Conservation (phyloP, 2,888 invertebrate species). For the Eremobia ochroleuca region DNA sequence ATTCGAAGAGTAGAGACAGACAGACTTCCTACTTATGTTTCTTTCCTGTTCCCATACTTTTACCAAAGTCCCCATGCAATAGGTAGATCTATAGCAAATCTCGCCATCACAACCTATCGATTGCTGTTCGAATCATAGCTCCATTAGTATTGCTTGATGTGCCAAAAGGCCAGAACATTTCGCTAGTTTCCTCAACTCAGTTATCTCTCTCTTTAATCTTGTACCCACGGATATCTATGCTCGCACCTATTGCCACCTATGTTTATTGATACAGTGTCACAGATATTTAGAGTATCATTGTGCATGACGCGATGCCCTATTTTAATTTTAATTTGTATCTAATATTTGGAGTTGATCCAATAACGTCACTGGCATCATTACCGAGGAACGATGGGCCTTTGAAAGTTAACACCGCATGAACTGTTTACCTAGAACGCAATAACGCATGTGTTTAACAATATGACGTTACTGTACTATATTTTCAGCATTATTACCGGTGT, state of each 20-base stretch:
- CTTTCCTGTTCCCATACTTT: background rate
- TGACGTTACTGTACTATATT: constrained; percentile 5
- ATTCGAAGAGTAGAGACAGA: background rate
- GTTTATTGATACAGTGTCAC: constrained; percentile 46
- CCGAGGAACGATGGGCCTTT: constrained; percentile 57
- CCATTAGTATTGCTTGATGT: background rate
- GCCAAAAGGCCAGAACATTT: constrained; percentile 32
- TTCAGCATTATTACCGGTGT: constrained; percentile 26
- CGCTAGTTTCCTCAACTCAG: constrained; percentile 14
- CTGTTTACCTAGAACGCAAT: constrained; percentile 37
- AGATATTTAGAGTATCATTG: constrained; percentile 57
- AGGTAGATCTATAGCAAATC: background rate
- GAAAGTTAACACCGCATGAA: constrained; percentile 67
- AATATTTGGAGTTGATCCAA: constrained; percentile 72
- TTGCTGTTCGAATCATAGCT: constrained; percentile 1
- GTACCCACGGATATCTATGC: no score
- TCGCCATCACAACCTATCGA: background rate
- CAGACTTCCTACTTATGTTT: background rate
- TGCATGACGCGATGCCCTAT: constrained; percentile 61
- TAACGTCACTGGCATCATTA: constrained; percentile 63
- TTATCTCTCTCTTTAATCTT: constrained; percentile 43
- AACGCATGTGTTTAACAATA: constrained; percentile 12
- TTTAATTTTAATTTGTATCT: constrained; percentile 63
- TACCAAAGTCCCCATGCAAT: background rate
- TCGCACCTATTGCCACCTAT: no score